Base-by-base conservation (phyloP, 2,797 vertebrate species). In the Leptoclinus maculatus region DNA sequence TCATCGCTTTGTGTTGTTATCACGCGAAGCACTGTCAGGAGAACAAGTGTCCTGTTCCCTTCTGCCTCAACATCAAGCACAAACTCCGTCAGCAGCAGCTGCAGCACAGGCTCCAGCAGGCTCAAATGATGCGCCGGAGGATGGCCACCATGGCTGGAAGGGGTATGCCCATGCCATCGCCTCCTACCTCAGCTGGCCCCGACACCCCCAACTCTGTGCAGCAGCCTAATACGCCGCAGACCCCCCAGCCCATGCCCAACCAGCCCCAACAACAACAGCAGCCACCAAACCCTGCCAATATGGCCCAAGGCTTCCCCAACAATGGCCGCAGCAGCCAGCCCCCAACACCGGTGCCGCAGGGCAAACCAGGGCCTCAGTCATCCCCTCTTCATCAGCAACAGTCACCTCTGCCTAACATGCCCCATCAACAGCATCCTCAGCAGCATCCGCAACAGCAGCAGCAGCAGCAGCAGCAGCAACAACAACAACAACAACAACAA, bases 11-110 rank as follows among this genome's bases (percentile, higher is more conserved):
- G 65, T 99, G 98, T 94, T 99, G 98, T 95, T 99, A 99, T 94
- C 98, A 99, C 0, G 98, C 98, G 93, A 99, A 99, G 94, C 98
- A 99, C 96, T 99, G 98, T 96, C 98, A 99, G 92, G 98, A 99
- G 95, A 99, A 98, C 95, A 99, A 99, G 94, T 99, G 98, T 93
- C 98, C 98, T 0, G 98, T 99, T 90, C 98, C 98, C 84, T 99
- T 99, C 96, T 99, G 98, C 93, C 97, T 98, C 92, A 99, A 99
- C 92, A 99, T 99, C 94, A 99, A 99, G 95, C 97, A 99, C 90
- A 99, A 99, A 93, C 96, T 99, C 70, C 96, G 97, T 75, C 98
- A 99, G 94, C 98, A 99, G 94, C 98, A 99, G 96, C 95, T 99
- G 89, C 98, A 99, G 89, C 98, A 99, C 74, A 95, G 98, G 85